phyloP scores from a whole-genome alignment of 2,113 vertebrate species.

The Hypocryptadius cinnamomeus region DNA sequence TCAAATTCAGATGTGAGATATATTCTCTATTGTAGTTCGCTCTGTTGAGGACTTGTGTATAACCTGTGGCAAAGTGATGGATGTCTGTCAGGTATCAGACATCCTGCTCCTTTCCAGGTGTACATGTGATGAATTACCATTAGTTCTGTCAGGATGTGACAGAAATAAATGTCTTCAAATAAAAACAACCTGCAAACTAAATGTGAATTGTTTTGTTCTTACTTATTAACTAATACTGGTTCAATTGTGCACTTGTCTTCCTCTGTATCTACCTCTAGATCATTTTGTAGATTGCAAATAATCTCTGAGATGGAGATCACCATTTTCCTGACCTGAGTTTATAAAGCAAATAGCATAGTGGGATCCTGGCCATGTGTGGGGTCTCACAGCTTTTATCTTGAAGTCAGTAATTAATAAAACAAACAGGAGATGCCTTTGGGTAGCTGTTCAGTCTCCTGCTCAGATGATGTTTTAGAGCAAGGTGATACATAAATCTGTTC shows the following conservation, averaged over 20 bases:
- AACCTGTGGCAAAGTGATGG: neutral
- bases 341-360: neutral
- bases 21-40: neutral
- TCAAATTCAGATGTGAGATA: neutral
- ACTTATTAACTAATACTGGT: neutral
- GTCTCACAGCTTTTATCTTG: neutral
- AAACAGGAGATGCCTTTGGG: neutral
- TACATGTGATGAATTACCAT: neutral
- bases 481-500: neutral
- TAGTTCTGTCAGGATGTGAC: neutral
- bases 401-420: neutral
- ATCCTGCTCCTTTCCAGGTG: neutral
- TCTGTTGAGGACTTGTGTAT: neutral
- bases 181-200: neutral
- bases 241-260: neutral
- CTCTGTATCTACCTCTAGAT: neutral
- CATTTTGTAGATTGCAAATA: neutral
- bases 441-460: neutral
- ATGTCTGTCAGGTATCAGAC: neutral
- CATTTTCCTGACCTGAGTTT: neutral
- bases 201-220: neutral
- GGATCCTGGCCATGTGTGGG: neutral
- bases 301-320: neutral
- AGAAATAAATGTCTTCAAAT: neutral
- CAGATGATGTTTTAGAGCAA: neutral